phyloP scores from a whole-genome alignment of 2,888 invertebrate genomes.

The Dendrolimus houi region DNA sequence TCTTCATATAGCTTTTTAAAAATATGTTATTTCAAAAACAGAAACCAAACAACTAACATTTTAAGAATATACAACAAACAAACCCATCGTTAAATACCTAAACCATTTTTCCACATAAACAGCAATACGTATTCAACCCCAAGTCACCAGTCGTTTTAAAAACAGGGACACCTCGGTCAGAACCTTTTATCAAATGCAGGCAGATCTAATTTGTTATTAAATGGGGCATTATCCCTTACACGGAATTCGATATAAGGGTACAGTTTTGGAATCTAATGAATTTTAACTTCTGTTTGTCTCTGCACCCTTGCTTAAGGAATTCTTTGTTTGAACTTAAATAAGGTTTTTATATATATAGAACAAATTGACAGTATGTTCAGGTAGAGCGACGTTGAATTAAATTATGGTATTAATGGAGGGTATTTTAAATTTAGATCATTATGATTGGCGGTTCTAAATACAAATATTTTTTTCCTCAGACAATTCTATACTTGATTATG shows the following conservation, averaged over 20 bases:
- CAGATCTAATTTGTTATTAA: constrained; percentile 71
- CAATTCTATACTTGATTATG: no score
- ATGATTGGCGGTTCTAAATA: no score
- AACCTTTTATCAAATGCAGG: constrained; percentile 37
- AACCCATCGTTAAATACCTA: background rate
- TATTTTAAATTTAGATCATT: no score
- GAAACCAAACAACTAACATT: no score
- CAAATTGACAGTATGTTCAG: background rate
- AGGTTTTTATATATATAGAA: background rate
- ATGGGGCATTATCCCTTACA: constrained; percentile 63
- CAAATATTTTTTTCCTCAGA: no score
- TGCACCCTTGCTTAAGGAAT: constrained; percentile 2
- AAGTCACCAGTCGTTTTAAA: background rate
- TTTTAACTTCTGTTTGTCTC: constrained; percentile 41
- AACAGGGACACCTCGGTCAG: background rate
- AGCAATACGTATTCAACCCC: background rate
- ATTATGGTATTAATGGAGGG: background rate
- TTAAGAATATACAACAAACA: background rate
- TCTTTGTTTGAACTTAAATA: background rate
- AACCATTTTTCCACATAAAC: background rate
- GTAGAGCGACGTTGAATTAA: background rate
- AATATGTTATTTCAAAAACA: no score
- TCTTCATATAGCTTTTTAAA: no score
- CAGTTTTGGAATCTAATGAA: constrained; percentile 57
- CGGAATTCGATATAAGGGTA: constrained; percentile 40